Percentiles rank a stretch among this genome's conserved stretches.
phyloP scores from a whole-genome alignment of 2,113 vertebrate species.

The Erpornis zantholeuca region DNA sequence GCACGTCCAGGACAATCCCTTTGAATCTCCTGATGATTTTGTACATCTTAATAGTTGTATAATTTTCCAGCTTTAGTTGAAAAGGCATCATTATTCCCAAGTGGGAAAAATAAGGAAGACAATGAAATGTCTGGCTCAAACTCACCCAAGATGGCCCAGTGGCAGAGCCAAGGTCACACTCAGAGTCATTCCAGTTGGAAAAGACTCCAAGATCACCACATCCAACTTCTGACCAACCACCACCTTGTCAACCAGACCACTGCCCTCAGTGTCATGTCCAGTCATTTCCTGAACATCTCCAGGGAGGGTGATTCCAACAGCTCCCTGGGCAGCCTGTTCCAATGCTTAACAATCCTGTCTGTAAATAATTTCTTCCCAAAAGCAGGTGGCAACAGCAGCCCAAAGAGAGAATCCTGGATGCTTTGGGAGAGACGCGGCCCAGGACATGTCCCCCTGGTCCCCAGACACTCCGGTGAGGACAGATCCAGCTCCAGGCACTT shows the following conservation, averaged over 20 bases:
- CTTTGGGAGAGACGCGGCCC: not conserved
- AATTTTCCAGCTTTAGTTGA: not conserved
- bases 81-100: not conserved
- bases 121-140: not conserved
- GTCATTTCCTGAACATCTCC: rapidly evolving
- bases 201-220: not conserved
- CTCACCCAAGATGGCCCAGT: not conserved
- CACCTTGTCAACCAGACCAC: not conserved
- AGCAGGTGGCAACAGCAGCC: not conserved
- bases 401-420: not conserved
- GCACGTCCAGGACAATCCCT: not conserved
- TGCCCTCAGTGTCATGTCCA: not conserved
- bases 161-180: not conserved
- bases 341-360: not conserved
- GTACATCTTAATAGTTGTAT: not conserved
- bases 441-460: not conserved
- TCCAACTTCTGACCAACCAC: not conserved
- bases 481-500: not conserved
- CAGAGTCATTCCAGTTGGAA: not conserved
- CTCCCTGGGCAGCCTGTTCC: not conserved
- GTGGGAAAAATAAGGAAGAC: not conserved
- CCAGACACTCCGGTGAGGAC: not conserved
- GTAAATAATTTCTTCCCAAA: not conserved
- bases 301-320: not conserved
- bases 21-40: not conserved